phyloP scores from a whole-genome alignment of 2,888 invertebrate genomes.

The Dolichopus griseipennis region DNA sequence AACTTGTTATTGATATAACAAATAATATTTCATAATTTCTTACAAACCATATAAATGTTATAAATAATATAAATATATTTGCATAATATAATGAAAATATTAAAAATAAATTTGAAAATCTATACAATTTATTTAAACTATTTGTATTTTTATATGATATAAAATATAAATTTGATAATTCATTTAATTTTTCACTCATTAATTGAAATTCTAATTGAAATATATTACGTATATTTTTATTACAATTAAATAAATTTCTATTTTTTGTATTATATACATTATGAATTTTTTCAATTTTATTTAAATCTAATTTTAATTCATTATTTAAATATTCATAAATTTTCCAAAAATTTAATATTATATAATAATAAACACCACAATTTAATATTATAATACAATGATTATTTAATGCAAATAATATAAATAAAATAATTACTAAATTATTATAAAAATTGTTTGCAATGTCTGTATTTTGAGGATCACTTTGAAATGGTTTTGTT shows the following conservation, averaged over 20 bases:
- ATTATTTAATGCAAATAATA: neutral
- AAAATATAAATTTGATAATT: neutral
- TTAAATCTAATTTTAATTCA: neutral
- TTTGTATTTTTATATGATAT: neutral
- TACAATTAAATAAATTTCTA: neutral
- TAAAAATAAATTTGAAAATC: conserved; percentile 3
- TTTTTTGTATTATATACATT: neutral
- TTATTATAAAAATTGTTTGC: neutral
- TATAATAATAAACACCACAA: neutral
- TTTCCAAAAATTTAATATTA: conserved; percentile 1
- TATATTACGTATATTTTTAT: neutral
- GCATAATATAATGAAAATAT: conserved; percentile 1
- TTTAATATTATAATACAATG: conserved; percentile 4
- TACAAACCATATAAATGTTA: neutral
- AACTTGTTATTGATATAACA: neutral
- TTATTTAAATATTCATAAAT: neutral
- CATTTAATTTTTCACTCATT: neutral
- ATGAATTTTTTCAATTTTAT: neutral
- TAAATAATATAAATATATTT: neutral
- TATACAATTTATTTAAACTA: neutral
- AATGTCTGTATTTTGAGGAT: neutral
- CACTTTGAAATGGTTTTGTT: neutral
- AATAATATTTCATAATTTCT: neutral
- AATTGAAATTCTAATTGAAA: neutral
- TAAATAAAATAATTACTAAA: neutral